These are phyloP conservation scores for Drosophila kanapiae DNA, from an alignment of 1,140 invertebrate species.

Conservation along the genomic window DNA sequence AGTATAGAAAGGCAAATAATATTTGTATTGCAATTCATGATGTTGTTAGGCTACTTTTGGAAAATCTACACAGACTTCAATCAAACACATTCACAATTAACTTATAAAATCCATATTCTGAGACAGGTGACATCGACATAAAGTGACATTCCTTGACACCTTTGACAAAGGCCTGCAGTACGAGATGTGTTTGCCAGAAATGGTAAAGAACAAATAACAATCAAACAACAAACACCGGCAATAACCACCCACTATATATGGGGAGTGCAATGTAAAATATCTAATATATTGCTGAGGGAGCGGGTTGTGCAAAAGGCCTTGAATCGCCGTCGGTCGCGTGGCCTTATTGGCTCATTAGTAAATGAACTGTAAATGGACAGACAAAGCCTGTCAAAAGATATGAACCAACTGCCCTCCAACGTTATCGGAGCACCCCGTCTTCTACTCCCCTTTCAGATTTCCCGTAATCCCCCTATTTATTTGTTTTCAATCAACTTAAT, in stretches of 20 bases:
- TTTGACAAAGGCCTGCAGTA: conserved; percentile 28
- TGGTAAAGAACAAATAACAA: not conserved
- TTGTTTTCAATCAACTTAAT: conserved; percentile 51
- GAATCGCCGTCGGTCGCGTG: conserved; percentile 39
- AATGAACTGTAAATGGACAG: conserved; percentile 72
- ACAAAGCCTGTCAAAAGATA: conserved; percentile 69
- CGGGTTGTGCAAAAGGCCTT: conserved; percentile 14
- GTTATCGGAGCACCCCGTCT: conserved; percentile 12
- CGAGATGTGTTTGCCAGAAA: conserved; percentile 32
- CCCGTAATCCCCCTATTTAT: conserved; percentile 32
- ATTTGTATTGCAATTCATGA: no score
- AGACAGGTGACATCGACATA: conserved; percentile 25
- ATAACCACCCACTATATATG: not conserved
- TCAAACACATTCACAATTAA: no score
- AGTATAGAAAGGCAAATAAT: not conserved
- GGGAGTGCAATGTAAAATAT: conserved; percentile 7
- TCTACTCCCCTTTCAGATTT: not conserved
- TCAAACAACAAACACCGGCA: conserved; percentile 4
- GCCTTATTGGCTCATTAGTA: conserved; percentile 77
- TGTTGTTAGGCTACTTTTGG: no score
- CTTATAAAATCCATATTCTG: no score
- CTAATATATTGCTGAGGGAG: not conserved
- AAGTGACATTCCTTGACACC: conserved; percentile 29
- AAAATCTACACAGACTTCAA: no score
- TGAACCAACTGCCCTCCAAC: conserved; percentile 12